These are phyloP conservation scores for Eretmochelys imbricata DNA, from an alignment of 2,113 vertebrate genomes.

Conservation along the genomic window DNA sequence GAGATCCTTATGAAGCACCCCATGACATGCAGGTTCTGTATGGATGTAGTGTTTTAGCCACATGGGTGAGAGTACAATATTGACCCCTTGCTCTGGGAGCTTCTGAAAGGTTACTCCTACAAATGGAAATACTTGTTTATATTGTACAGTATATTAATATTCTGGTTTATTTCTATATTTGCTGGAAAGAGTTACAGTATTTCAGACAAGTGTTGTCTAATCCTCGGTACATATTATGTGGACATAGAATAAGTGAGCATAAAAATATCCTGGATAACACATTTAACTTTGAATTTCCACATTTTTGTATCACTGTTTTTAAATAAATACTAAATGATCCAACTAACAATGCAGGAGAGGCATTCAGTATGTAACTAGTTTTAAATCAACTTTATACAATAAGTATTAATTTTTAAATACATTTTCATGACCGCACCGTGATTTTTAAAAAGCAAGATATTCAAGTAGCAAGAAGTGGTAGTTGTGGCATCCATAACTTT, in stretches of 20 bases:
- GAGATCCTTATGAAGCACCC: background rate
- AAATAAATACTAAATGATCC: background rate
- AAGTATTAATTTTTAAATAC: conserved; percentile 36
- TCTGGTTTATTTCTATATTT: background rate
- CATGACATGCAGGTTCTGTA: background rate
- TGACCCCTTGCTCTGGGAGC: background rate
- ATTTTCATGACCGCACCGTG: background rate
- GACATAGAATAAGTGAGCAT: background rate
- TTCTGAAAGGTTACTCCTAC: background rate
- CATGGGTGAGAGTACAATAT: background rate
- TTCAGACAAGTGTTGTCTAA: background rate
- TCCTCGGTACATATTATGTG: background rate
- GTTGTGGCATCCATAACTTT: background rate
- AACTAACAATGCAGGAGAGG: conserved; percentile 11
- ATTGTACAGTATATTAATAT: accelerated
- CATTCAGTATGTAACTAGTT: background rate
- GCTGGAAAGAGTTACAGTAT: background rate
- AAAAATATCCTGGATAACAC: background rate
- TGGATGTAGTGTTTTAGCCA: background rate
- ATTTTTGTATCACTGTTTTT: background rate
- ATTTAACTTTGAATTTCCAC: background rate
- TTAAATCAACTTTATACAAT: conserved; percentile 46
- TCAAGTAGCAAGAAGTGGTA: background rate
- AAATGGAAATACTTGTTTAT: background rate
- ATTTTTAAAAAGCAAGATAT: conserved; percentile 15